Base-by-base conservation (phyloP, 1,140 invertebrate genomes). In the Gryllus bimaculatus region DNA sequence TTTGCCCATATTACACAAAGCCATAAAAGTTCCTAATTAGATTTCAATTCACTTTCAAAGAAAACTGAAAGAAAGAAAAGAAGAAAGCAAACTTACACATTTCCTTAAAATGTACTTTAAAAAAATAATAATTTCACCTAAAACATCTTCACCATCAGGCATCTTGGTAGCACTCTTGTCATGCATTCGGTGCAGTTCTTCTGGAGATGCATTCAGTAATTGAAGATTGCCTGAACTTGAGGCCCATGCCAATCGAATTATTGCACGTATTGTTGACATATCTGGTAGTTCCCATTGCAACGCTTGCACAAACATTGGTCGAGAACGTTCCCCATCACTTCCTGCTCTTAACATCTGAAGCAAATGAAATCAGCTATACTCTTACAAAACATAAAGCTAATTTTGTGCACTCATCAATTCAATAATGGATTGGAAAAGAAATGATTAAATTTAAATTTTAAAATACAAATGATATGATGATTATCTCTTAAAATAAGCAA, bases 171-270 rank as follows among this genome's bases (percentile, higher is more conserved):
- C 75, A 18, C 77, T 78, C 54, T 77, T 76, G 77, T 81, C 78
- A 80, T 82, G 81, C 39, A 82, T 76, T 15, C 76, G 73, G 82
- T 94, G 92, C 73, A 93, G 88, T 8, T 89, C 88, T 81, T 93
- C 92, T 15, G 89, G 88, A 8, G 91, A 89, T 0, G 89, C 88
- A 82, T 92, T 91, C 6, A 93, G 85, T 12, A 92, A 88, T 81
- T 91, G 89, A 18, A 94, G 85, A 84, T 91, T 92, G 12, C 92
- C 91, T 74, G 90, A 91, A 73, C 92, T 91, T 3, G 93, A 91
- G 8, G 93, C 91, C 93, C 93, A 95, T 12, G 93, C 92, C 79
- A 96, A 86, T 83, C 91, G 90, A 77, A 94, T 91, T 81, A 93
- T 88, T 73, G 92, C 89, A 83, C 90, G 87, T 74, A 93, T 91